Conservation (phyloP, 2,113 vertebrate genomes). For the Ageneiosus marmoratus region DNA sequence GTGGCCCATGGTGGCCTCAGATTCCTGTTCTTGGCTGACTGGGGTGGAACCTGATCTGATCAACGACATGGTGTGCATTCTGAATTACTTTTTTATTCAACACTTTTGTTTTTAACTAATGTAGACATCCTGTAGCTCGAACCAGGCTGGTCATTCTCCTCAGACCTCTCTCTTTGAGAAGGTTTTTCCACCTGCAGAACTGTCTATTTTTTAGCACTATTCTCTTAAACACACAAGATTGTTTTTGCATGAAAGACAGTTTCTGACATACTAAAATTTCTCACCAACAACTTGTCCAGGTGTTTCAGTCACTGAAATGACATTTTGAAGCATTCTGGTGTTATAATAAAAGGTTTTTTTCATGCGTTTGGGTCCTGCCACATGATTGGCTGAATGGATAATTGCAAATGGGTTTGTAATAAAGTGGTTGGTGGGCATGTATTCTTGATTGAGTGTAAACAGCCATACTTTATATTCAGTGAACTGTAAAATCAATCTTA, state of each 20-base stretch:
- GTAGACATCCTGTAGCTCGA: background rate
- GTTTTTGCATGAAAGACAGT: background rate
- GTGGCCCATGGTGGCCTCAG: background rate
- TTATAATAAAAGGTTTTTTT: background rate
- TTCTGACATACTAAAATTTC: background rate
- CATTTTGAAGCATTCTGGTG: background rate
- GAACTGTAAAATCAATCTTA: background rate
- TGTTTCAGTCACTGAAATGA: background rate
- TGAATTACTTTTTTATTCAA: background rate
- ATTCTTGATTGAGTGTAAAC: background rate
- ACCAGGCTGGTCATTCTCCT: background rate
- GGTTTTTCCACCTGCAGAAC: background rate
- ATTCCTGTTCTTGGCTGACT: background rate
- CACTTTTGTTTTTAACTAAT: background rate
- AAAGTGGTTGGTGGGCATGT: background rate
- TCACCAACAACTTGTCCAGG: background rate
- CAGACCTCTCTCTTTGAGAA: background rate
- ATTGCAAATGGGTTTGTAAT: background rate
- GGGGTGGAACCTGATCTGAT: background rate
- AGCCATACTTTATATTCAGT: background rate
- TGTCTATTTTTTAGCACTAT: background rate
- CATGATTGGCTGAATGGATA: background rate
- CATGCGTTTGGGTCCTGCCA: background rate
- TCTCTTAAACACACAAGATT: background rate
- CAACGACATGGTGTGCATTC: background rate